phyloP scores from a whole-genome alignment of 2,797 vertebrate species.

The Podarcis lilfordi region DNA sequence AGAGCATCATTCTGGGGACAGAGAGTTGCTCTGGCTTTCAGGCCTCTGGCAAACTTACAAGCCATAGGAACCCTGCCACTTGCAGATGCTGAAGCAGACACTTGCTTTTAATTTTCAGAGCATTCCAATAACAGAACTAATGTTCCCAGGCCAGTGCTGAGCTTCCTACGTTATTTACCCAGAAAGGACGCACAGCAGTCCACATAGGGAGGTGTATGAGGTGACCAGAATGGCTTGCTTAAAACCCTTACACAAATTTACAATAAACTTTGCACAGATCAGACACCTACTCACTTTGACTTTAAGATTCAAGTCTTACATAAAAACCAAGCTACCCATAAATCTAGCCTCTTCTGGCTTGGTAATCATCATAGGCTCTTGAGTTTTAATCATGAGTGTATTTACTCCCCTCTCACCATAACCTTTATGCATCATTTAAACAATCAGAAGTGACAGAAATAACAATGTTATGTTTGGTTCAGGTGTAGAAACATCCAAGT shows the following conservation, averaged over 20 bases:
- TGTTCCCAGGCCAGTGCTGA: background rate
- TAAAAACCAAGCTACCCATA: background rate
- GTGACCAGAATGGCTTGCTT: background rate
- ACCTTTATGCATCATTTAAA: no score
- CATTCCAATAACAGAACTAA: background rate
- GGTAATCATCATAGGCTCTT: background rate
- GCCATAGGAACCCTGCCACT: background rate
- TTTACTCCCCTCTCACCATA: background rate
- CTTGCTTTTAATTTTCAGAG: background rate
- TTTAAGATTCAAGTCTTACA: background rate
- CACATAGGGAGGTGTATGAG: background rate
- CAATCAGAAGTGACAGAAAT: no score
- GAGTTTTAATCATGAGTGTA: background rate
- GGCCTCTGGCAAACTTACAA: background rate
- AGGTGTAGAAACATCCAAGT: no score
- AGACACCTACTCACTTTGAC: background rate
- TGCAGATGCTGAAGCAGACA: conserved; percentile 6
- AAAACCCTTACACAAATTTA: background rate
- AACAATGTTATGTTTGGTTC: no score
- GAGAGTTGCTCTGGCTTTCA: background rate
- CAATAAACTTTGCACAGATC: background rate
- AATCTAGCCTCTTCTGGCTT: background rate
- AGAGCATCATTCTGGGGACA: background rate
- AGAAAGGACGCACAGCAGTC: background rate
- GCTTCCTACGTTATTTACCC: conserved; percentile 10